Percentiles rank a stretch among this genome's conserved stretches.
Evolutionary conservation across 2,888 invertebrate species (phyloP).

Genomic region (Apamea epomidion): DNA sequence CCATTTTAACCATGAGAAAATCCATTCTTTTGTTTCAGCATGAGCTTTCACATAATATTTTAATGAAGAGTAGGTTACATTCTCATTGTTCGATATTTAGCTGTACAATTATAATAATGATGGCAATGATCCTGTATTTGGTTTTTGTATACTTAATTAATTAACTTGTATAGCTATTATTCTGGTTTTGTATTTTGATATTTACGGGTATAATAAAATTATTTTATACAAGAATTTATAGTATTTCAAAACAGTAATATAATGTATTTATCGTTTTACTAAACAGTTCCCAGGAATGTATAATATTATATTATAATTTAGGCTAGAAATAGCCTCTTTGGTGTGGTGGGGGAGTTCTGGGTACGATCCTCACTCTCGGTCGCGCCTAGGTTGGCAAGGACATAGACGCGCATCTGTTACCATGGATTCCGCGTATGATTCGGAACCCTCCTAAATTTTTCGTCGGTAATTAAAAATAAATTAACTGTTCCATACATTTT

Average conservation of each 20-base stretch:
- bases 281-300: not conserved
- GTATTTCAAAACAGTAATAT: not conserved
- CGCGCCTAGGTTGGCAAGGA: not conserved
- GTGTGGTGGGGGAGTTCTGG: too few relatives aligned
- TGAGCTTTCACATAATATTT: not conserved
- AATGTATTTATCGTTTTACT: not conserved
- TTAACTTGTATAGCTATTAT: slow-evolving; percentile 32
- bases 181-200: slow-evolving; percentile 23
- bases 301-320: not conserved
- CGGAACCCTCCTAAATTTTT: too few relatives aligned
- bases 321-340: not conserved
- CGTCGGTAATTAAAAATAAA: too few relatives aligned
- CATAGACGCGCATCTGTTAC: too few relatives aligned
- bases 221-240: not conserved
- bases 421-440: too few relatives aligned
- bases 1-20: not conserved
- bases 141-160: slow-evolving; percentile 58
- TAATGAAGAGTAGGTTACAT: not conserved
- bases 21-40: not conserved
- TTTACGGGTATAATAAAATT: not conserved
- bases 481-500: too few relatives aligned
- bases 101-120: slow-evolving; percentile 13
- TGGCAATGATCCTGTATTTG: slow-evolving; percentile 61
- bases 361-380: not conserved
- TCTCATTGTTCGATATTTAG: not conserved